These are phyloP conservation scores for Erebia aethiops DNA, from an alignment of 2,888 invertebrate genomes.

Conservation along the genomic window DNA sequence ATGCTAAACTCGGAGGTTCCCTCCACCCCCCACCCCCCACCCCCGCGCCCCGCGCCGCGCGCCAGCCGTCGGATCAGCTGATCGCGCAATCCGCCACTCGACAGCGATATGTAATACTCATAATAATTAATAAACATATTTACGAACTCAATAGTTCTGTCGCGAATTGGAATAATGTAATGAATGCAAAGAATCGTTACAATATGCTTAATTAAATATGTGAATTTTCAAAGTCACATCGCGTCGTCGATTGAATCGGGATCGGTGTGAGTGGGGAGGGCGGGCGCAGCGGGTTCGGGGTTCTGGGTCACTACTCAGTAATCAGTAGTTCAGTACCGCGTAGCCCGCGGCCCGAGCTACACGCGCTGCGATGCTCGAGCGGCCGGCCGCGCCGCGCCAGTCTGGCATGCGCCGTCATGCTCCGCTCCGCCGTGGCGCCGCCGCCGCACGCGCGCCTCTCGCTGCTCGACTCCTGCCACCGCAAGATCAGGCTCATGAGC, in stretches of 20 bases:
- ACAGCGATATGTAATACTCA: not conserved
- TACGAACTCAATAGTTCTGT: too few relatives aligned
- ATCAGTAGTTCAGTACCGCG: too few relatives aligned
- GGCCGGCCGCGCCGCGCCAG: conserved; percentile 61
- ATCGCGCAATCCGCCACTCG: not conserved
- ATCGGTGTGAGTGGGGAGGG: conserved; percentile 28
- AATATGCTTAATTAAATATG: too few relatives aligned
- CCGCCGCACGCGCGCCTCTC: conserved; percentile 83
- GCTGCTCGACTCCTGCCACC: conserved; percentile 88
- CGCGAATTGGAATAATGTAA: too few relatives aligned
- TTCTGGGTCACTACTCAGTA: too few relatives aligned
- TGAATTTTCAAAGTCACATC: not conserved
- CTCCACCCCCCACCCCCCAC: conserved; percentile 47
- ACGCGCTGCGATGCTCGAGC: conserved; percentile 81
- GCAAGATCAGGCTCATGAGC: conserved; percentile 87
- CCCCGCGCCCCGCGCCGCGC: conserved; percentile 57
- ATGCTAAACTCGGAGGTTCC: too few relatives aligned
- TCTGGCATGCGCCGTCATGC: conserved; percentile 52
- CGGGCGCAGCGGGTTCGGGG: too few relatives aligned
- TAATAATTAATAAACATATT: not conserved
- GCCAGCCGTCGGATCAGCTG: conserved; percentile 18
- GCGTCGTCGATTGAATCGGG: not conserved
- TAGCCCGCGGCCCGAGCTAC: too few relatives aligned
- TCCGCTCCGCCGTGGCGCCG: conserved; percentile 66
- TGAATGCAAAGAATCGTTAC: too few relatives aligned